Base-by-base conservation (phyloP, 2,888 invertebrate species). In the Gymnosoma rotundatum region DNA sequence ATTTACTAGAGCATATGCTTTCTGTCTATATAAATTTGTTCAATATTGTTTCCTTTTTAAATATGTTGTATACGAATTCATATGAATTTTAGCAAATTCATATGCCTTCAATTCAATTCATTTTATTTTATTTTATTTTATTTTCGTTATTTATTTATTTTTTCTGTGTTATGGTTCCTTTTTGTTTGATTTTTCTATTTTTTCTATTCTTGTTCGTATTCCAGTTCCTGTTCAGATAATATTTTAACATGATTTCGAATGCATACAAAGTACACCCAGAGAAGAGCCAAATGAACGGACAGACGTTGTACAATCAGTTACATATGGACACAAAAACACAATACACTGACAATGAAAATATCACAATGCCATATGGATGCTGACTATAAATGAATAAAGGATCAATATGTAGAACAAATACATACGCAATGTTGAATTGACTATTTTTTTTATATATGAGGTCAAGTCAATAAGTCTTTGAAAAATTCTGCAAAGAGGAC, bases 141-240 rank as follows among this genome's bases (percentile, higher is more conserved):
- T n/a, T n/a, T n/a, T n/a, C n/a, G n/a, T n/a, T n/a, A n/a, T n/a
- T n/a, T n/a, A n/a, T n/a, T n/a, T n/a, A n/a, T 14, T 32, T 69
- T 67, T 67, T 14, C 16, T 60, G 7, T 21, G 8, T 61, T 52
- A 36, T 36, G n/a, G 12, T 42, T n/a, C 8, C 12, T 63, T 25
- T 54, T 60, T 42, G 25, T 61, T 10, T 9, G 32, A 32, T n/a
- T 21, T 20, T 56, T 54, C 5, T 32, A 32, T 52, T 18, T 52
- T 18, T 52, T 52, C 50, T 52, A 20, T 52, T 52, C 6, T 18
- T 52, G 10, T 48, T 61, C 60, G 32, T 58, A 76, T 61, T 60
- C 18, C 56, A 45, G 21, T 72, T 78, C 38, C 72, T 72, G 72
- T 72, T 50, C 63, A 79, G 64, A 79, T 73, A 79, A 52, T 66